phyloP scores from a whole-genome alignment of 2,888 invertebrate species.

The Eristalis tenax region DNA sequence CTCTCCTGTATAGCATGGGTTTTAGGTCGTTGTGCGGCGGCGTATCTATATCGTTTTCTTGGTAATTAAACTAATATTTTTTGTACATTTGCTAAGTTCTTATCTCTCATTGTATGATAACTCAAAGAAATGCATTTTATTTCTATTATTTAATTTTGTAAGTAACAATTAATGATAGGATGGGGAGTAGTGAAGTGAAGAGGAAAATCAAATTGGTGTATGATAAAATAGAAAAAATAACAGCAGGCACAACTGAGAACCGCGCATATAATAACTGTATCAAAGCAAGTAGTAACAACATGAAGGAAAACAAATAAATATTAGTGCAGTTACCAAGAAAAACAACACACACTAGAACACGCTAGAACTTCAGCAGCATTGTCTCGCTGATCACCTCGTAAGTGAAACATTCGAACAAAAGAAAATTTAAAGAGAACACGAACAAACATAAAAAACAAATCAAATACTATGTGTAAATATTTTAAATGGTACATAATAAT shows the following conservation, averaged over 20 bases:
- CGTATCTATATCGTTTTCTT: neutral
- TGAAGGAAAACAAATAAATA: constrained; percentile 23
- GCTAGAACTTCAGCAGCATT: constrained; percentile 26
- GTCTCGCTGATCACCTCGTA: constrained; percentile 47
- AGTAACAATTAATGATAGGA: constrained; percentile 66
- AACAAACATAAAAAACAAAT: constrained; percentile 5
- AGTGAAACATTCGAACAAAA: neutral
- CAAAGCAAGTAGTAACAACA: constrained; percentile 49
- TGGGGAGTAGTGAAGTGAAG: constrained; percentile 31
- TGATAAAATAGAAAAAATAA: constrained; percentile 61
- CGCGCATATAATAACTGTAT: constrained; percentile 51
- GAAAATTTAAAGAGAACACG: constrained; percentile 31
- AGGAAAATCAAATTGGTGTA: constrained; percentile 63
- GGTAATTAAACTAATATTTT: neutral
- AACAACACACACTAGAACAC: constrained; percentile 4
- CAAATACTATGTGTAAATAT: constrained; percentile 63
- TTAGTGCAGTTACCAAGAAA: constrained; percentile 58
- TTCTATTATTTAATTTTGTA: constrained; percentile 71
- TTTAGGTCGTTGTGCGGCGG: too few species aligned
- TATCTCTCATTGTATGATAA: constrained; percentile 58
- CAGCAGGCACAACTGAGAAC: constrained; percentile 43
- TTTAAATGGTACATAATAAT: constrained; percentile 57
- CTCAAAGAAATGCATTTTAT: constrained; percentile 46
- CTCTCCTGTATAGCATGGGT: too few species aligned
- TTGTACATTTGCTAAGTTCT: constrained; percentile 4